Evolutionary conservation across 2,113 vertebrate species (phyloP).

Genomic region (Eulemur rufifrons): DNA sequence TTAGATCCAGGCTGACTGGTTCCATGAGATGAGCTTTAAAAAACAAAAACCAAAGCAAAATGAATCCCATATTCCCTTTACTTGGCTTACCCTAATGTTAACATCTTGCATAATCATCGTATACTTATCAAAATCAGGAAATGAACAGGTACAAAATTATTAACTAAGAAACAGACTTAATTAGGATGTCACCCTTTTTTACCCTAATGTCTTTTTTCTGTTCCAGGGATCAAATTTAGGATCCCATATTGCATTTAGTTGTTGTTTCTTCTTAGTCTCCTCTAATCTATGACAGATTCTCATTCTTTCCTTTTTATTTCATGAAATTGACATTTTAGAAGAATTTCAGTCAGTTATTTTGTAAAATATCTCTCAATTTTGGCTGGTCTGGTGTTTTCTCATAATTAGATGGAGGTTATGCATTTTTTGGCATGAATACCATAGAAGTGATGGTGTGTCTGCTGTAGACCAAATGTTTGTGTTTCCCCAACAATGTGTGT

Average conservation of each 20-base stretch:
- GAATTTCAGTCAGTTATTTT: background rate
- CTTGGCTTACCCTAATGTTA: background rate
- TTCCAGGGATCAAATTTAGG: background rate
- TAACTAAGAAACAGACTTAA: background rate
- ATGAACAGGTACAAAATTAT: background rate
- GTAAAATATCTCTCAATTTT: background rate
- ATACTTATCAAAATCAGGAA: background rate
- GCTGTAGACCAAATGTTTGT: background rate
- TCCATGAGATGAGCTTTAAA: background rate
- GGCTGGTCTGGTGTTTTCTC: background rate
- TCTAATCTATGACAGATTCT: background rate
- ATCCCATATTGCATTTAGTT: background rate
- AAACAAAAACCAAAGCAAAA: background rate
- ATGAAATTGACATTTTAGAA: background rate
- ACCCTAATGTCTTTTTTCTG: background rate
- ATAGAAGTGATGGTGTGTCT: background rate
- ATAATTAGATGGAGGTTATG: background rate
- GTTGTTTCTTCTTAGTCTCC: background rate
- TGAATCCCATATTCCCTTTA: background rate
- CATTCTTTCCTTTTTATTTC: background rate
- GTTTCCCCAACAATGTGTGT: background rate
- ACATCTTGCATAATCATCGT: background rate
- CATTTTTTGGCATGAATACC: background rate
- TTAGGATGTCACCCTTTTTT: background rate
- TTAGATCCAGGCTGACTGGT: background rate